Base-by-base conservation (phyloP, 2,113 vertebrate genomes). In the Aix galericulata region DNA sequence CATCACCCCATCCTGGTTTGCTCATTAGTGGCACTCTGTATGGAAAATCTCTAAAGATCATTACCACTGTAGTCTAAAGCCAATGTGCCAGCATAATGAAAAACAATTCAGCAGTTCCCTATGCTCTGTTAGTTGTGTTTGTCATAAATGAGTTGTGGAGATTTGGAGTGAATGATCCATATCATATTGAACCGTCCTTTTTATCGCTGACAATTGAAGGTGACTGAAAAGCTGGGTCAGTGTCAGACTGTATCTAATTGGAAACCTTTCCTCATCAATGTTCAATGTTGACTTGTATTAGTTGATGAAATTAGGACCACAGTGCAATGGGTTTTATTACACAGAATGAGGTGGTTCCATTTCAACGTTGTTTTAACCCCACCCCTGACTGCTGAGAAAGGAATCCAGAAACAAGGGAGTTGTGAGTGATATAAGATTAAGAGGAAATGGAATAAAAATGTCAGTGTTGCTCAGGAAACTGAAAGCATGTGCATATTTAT, bases 141-240 rank as follows among this genome's bases (percentile, higher is more conserved):
- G 98, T 98, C 98, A 99, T 98, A 98, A 98, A 98, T 99, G 98
- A 98, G 89, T 97, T 94, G 97, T 96, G 91, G 97, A 98, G 97
- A 98, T 98, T 98, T 97, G 93, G 96, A 98, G 98, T 98, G 98
- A 98, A 97, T 98, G 98, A 98, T 98, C 98, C 98, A 97, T 98
- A 98, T 98, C 98, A 98, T 98, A 98, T 97, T 98, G 98, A 98
- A 97, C 98, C 78, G 97, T 98, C 97, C 97, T 97, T 98, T 96
- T 98, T 98, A 99, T 98, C 34, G 95, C 98, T 98, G 97, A 98
- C 97, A 98, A 97, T 97, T 98, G 98, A 98, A 98, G 98, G 98
- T 98, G 97, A 98, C 97, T 98, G 97, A 98, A 98, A 98, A 97
- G 97, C 97, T 98, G 94, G 96, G 95, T 97, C 96, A 97, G 97